Evolutionary conservation across 2,888 invertebrate genomes (phyloP), one percentile per base, ranked within the genome.

Genomic region (Drosophila siamana): DNA sequence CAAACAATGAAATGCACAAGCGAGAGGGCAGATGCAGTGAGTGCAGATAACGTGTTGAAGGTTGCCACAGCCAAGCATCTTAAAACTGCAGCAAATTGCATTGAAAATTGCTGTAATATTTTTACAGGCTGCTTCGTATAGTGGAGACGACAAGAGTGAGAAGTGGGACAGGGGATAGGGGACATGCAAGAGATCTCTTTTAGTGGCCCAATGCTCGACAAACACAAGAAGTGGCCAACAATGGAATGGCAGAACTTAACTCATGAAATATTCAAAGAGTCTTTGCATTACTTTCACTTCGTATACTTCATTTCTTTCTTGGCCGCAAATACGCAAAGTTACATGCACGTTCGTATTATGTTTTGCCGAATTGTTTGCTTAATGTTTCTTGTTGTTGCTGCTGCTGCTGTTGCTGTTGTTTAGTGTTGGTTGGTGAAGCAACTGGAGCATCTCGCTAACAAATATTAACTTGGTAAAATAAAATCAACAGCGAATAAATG

Each of bases 31-130:
- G 47, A 26, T 51, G 15, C 15, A 8, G n/a, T 44, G 33, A 40
- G 46, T 5, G 57, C 26, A 41, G 47, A 43, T 30, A 43, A 13
- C 41, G 15, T 15, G 33, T 8, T 30, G 43, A 16, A 47, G 57
- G 19, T 22, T 57, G 28, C 47, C 56, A 28, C 16, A 38, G 51
- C 22, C 33, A 61, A 55, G 43, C 52, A 52, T 47, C 63, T 78
- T 74, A 78, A 80, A 78, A 78, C 69, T 80, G 69, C 74, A 78
- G 78, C 66, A 78, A 78, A 80, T 80, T 80, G 78, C 78, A 80
- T 69, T 74, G 74, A 69, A 74, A 78, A 67, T 67, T 67, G 57
- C 46, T 47, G 33, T 52, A 57, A 68, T 64, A 55, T 67, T 67
- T 62, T 62, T 38, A 43, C 48, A 41, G 57, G 59, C 57, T 28